A percentile compares a stretch with the other conserved stretches of the same genome.
Evolutionary conservation across 2,797 vertebrate genomes (phyloP).

Genomic region (Falco peregrinus): DNA sequence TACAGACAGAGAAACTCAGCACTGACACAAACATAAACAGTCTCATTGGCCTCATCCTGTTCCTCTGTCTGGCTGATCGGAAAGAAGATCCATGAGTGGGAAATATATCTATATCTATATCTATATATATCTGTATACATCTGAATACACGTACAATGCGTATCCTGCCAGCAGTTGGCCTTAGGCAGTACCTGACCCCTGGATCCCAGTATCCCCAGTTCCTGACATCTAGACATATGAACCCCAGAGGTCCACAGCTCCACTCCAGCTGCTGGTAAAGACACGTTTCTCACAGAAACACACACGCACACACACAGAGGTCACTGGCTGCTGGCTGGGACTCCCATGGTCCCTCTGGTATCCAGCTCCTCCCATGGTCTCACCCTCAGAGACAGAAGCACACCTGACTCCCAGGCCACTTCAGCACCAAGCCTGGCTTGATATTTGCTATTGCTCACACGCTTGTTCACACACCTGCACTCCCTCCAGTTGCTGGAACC

Average conservation of each 20-base stretch:
- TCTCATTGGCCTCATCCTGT: not conserved
- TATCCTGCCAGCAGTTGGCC: not conserved
- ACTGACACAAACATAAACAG: not conserved
- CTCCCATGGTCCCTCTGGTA: not conserved
- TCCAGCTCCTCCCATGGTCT: not conserved
- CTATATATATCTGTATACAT: too few species aligned
- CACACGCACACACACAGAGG: not conserved
- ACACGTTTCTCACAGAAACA: not conserved
- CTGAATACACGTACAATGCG: not conserved
- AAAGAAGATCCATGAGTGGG: not conserved
- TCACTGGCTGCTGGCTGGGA: accelerated
- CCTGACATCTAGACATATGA: not conserved
- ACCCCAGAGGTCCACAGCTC: accelerated
- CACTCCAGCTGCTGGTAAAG: not conserved
- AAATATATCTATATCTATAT: accelerated
- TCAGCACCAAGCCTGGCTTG: not conserved
- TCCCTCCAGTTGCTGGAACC: not conserved
- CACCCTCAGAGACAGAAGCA: not conserved
- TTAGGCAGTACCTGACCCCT: not conserved
- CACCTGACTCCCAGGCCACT: not conserved
- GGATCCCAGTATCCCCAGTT: not conserved
- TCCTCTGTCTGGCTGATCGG: not conserved
- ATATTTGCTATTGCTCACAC: not conserved
- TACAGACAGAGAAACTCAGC: not conserved
- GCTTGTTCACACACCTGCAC: not conserved